Conservation (phyloP, 2,797 vertebrate species). For the Poecilia wingei region DNA sequence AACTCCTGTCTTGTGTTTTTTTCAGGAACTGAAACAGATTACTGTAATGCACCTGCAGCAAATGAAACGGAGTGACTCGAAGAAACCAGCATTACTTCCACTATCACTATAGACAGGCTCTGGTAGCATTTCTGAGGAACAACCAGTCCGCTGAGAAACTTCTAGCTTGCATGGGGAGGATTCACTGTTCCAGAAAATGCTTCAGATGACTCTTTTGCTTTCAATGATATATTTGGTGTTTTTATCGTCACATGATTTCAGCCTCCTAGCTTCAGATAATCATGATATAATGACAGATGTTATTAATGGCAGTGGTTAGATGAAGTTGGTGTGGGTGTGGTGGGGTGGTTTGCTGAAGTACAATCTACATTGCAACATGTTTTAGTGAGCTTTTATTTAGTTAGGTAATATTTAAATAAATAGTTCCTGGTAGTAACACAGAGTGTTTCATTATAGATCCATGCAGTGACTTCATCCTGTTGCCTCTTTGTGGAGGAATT, state of each 20-base stretch:
- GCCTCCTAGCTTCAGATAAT: not conserved
- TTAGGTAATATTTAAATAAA: not conserved
- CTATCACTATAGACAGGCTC: not conserved
- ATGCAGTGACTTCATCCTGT: not conserved
- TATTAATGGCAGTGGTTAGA: not conserved
- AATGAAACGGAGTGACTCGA: conserved; percentile 3
- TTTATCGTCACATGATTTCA: not conserved
- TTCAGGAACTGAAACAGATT: not conserved
- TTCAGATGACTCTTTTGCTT: not conserved
- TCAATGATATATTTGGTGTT: not conserved
- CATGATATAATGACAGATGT: not conserved
- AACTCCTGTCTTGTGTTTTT: not conserved
- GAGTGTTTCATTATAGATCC: not conserved
- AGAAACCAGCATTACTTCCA: conserved; percentile 5
- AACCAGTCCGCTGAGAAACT: not conserved
- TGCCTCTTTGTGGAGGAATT: not conserved
- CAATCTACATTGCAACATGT: not conserved
- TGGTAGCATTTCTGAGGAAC: not conserved
- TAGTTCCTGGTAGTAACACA: not conserved
- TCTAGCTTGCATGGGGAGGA: not conserved
- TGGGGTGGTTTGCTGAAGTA: not conserved
- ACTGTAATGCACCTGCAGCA: not conserved
- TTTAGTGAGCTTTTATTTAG: not conserved
- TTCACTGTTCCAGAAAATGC: not conserved
- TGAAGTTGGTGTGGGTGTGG: not conserved